These are phyloP conservation scores for Drosophila santomea DNA, from an alignment of 1,140 invertebrate species.

Conservation along the genomic window DNA sequence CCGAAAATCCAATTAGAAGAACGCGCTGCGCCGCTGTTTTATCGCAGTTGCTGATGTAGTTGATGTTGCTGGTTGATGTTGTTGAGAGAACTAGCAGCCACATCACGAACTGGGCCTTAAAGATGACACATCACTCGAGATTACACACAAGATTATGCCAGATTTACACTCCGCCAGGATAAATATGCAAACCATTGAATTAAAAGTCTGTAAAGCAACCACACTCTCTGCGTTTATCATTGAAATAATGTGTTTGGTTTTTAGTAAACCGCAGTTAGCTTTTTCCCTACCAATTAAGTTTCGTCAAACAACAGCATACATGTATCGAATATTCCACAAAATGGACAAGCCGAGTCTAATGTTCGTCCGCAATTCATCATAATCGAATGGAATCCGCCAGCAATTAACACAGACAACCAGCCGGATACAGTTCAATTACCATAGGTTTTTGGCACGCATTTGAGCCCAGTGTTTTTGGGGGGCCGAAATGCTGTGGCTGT, in stretches of 20 bases:
- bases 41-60: conserved; percentile 55
- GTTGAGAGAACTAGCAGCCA: conserved; percentile 12
- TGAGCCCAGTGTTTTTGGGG: background rate
- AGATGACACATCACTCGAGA: conserved; percentile 31
- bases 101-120: conserved; percentile 27
- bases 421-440: conserved; percentile 51
- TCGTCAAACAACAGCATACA: background rate
- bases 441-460: background rate
- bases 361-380: conserved; percentile 27
- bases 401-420: conserved; percentile 34
- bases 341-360: conserved; percentile 22
- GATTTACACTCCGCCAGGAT: background rate
- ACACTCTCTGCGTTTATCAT: background rate
- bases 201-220: background rate
- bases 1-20: conserved; percentile 80
- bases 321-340: conserved; percentile 28
- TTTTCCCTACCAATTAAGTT: conserved; percentile 4
- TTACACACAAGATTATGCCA: background rate
- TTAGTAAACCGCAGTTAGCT: background rate
- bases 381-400: conserved; percentile 33
- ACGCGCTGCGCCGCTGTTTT: conserved; percentile 52
- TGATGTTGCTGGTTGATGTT: conserved; percentile 31
- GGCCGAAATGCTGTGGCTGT: background rate
- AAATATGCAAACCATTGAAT: background rate
- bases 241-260: background rate